Percentiles rank a stretch among this genome's conserved stretches.
Evolutionary conservation across 2,888 invertebrate species (phyloP).

Genomic region (Tuberolachnus salignus): DNA sequence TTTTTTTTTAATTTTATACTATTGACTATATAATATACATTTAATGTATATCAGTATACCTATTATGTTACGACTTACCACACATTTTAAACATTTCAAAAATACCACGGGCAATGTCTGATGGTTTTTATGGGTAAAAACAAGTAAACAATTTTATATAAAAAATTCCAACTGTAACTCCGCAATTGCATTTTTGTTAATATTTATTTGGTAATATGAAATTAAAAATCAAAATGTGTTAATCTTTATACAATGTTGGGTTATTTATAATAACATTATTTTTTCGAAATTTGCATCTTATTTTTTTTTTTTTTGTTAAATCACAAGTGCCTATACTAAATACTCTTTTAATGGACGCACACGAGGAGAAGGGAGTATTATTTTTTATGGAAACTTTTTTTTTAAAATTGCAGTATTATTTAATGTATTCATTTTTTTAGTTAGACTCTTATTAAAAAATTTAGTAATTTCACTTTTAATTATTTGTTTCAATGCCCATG

Average conservation of each 20-base stretch:
- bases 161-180: too few species aligned
- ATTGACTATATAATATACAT: too few species aligned
- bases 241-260: neutral
- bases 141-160: too few species aligned
- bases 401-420: neutral
- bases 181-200: too few species aligned
- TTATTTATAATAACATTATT: neutral
- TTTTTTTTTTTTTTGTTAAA: neutral
- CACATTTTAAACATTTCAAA: too few species aligned
- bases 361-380: neutral
- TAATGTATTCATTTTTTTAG: neutral
- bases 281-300: neutral
- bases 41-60: too few species aligned
- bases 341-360: neutral
- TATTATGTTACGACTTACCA: too few species aligned
- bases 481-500: neutral
- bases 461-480: slow-evolving; percentile 8
- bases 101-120: too few species aligned
- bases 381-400: neutral
- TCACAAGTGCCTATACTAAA: slow-evolving; percentile 1
- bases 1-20: too few species aligned
- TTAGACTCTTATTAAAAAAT: neutral
- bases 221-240: neutral
- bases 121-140: too few species aligned
- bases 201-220: neutral